Percentiles rank a stretch among this genome's conserved stretches.
These are phyloP conservation scores for Corvus moneduloides DNA, from an alignment of 2,113 vertebrate species.

Conservation along the genomic window DNA sequence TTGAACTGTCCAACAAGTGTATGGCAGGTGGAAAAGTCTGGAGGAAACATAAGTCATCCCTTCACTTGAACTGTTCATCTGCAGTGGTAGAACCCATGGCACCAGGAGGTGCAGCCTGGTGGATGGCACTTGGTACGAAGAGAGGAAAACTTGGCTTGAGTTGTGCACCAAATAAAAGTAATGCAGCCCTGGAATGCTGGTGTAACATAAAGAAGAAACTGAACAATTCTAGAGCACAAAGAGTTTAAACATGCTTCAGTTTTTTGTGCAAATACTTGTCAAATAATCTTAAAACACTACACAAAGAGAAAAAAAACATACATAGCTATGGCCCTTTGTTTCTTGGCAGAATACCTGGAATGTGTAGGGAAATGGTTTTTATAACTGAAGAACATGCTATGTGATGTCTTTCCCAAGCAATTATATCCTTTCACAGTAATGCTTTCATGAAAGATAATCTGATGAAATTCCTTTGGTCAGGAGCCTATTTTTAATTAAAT, in stretches of 20 bases:
- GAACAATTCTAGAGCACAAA: neutral
- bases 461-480: conserved; percentile 14
- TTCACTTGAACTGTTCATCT: too few relatives aligned
- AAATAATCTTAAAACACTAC: neutral
- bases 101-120: too few relatives aligned
- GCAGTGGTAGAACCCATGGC: too few relatives aligned
- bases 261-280: neutral
- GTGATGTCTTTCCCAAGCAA: conserved; percentile 4
- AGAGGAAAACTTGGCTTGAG: neutral
- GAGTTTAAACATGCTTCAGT: neutral
- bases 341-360: neutral
- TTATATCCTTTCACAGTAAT: neutral
- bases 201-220: neutral
- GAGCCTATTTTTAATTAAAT: conserved; percentile 35
- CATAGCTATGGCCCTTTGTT: neutral
- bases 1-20: neutral
- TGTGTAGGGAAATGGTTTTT: neutral
- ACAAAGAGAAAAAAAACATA: neutral
- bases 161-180: neutral
- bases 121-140: too few relatives aligned
- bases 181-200: neutral
- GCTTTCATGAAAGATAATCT: conserved; percentile 22
- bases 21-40: too few relatives aligned
- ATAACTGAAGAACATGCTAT: neutral
- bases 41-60: too few relatives aligned